phyloP scores from a whole-genome alignment of 2,797 vertebrate genomes.

The Siniperca undulata region DNA sequence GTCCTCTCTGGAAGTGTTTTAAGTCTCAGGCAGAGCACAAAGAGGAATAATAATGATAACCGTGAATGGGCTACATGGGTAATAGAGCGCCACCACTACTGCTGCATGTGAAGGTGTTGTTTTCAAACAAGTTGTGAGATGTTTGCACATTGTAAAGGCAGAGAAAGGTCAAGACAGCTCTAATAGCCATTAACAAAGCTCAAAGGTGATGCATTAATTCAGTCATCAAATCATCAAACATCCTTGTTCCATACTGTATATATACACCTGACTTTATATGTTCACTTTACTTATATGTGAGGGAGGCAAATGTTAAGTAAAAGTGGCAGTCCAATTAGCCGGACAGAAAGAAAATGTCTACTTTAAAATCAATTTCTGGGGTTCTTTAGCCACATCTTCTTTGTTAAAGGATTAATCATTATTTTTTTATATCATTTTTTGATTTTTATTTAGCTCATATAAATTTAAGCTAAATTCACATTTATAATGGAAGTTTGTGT shows the following conservation, averaged over 20 bases:
- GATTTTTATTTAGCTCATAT: no score
- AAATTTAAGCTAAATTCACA: no score
- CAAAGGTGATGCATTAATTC: slow-evolving; percentile 71
- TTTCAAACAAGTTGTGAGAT: slow-evolving; percentile 71
- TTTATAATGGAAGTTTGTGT: no score
- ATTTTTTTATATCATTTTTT: no score
- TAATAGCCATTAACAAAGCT: slow-evolving; percentile 60
- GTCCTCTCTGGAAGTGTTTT: slow-evolving; percentile 68
- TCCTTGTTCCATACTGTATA: slow-evolving; percentile 13
- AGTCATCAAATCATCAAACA: slow-evolving; percentile 45
- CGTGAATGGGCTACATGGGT: slow-evolving; percentile 78
- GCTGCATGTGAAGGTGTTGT: slow-evolving; percentile 77
- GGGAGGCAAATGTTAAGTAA: neutral
- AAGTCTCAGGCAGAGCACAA: slow-evolving; percentile 77
- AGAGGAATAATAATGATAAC: slow-evolving; percentile 82
- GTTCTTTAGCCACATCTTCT: neutral
- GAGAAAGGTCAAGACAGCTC: slow-evolving; percentile 70
- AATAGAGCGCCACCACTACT: slow-evolving; percentile 78
- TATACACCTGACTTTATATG: neutral
- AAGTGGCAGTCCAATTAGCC: neutral
- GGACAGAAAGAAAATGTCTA: neutral
- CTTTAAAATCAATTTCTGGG: neutral
- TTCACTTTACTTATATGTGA: slow-evolving; percentile 4
- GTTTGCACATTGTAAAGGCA: slow-evolving; percentile 71
- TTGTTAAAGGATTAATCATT: neutral